Evolutionary conservation across 2,113 vertebrate species (phyloP).

Genomic region (Callocephalon fimbriatum): DNA sequence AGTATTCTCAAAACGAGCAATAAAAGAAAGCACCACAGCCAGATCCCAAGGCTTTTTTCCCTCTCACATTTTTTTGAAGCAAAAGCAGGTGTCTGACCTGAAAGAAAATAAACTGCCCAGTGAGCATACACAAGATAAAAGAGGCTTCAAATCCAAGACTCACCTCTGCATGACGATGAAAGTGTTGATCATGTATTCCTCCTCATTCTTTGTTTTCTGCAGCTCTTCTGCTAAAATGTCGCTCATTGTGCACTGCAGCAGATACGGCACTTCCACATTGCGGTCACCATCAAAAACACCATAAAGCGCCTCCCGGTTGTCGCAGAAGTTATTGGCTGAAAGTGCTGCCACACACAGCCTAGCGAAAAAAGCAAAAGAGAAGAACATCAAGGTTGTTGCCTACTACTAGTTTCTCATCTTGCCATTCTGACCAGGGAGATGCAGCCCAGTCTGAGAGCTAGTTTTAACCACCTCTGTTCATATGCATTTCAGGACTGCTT

Average conservation of each 20-base stretch:
- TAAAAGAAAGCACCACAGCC: neutral
- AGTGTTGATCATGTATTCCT: slow-evolving; percentile 97
- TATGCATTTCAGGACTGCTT: neutral
- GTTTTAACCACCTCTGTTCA: neutral
- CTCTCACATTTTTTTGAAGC: neutral
- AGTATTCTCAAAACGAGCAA: neutral
- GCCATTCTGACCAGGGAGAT: neutral
- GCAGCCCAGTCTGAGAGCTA: neutral
- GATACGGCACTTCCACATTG: slow-evolving; percentile 94
- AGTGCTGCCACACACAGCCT: slow-evolving; percentile 96
- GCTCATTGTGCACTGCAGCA: slow-evolving; percentile 97
- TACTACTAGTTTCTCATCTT: neutral
- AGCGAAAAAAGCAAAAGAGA: neutral
- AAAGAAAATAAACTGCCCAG: neutral
- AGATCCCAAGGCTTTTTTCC: neutral
- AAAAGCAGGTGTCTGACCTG: neutral
- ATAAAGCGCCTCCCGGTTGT: slow-evolving; percentile 93
- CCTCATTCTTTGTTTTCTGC: slow-evolving; percentile 92
- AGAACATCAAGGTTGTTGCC: neutral
- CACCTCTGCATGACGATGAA: slow-evolving; percentile 98
- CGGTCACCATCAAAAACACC: slow-evolving; percentile 96
- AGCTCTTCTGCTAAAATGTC: slow-evolving; percentile 95
- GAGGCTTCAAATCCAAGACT: neutral
- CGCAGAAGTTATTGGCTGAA: slow-evolving; percentile 93
- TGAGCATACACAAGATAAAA: neutral